Percentiles rank a stretch among this genome's conserved stretches.
Evolutionary conservation across 2,888 invertebrate genomes (phyloP).

Genomic region (Chrysodeixis includens): DNA sequence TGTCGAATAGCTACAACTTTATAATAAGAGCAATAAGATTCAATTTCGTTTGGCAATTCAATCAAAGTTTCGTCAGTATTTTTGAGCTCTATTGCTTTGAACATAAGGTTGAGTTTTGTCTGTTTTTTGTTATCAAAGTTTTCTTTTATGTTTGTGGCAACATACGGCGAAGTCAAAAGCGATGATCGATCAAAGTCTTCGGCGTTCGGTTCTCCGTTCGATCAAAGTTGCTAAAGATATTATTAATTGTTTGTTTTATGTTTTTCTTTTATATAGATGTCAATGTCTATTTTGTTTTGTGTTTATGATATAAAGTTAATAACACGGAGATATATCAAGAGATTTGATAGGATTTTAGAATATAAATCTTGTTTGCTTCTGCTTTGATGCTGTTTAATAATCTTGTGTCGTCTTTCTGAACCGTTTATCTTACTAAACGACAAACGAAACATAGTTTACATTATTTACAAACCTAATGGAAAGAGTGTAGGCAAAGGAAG

Average conservation of each 20-base stretch:
- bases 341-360: neutral
- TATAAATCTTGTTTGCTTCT: neutral
- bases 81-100: neutral
- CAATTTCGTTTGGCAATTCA: conserved; percentile 10
- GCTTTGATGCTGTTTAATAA: neutral
- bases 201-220: conserved; percentile 65
- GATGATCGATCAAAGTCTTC: conserved; percentile 68
- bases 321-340: neutral
- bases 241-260: conserved; percentile 66
- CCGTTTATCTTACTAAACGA: too few relatives aligned
- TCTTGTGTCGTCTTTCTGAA: too few relatives aligned
- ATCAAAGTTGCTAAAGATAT: conserved; percentile 66
- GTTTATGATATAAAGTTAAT: neutral
- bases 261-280: conserved; percentile 28
- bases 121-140: conserved; percentile 3
- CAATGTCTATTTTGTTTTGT: conserved; percentile 17
- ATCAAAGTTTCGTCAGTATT: neutral
- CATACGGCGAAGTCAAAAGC: conserved; percentile 62
- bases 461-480: too few relatives aligned
- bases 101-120: conserved; percentile 23
- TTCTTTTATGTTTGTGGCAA: conserved; percentile 46
- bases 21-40: fast-evolving
- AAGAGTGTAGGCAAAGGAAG: too few relatives aligned
- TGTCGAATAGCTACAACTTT: conserved; percentile 17
- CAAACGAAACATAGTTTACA: too few relatives aligned